Evolutionary conservation across 2,888 invertebrate species (phyloP), one percentile per base, ranked within the genome.

Genomic region (Cylindroiulus punctatus): DNA sequence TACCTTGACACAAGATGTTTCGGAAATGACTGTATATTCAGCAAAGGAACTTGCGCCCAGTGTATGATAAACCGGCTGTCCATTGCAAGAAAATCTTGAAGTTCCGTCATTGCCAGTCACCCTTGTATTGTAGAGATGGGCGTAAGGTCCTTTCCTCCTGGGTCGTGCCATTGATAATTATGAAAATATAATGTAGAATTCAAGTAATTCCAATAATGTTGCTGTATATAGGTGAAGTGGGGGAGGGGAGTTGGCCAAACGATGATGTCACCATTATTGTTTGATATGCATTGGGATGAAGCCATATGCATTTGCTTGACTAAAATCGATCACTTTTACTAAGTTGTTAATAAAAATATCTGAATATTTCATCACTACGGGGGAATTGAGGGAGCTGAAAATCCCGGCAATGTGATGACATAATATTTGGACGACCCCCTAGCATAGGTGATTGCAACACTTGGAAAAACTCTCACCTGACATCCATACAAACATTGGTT

Each of bases 11-110:
- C 86, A 86, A 52, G 86, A 86, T 44, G 83, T 84, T 42, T 84
- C 83, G 5, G 86, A 57, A 86, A 86, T 86, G 19, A 86, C 86
- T 30, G 86, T 86, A 36, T 86, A 86, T 36, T 86, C 84, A 19
- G 86, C 22, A 2, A 86, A 84, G 14, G 86, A 86, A 44, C 86
- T 86, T 14, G 52, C 42, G 12, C 86, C 81, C 19, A 42, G 10
- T 10, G 42, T 42, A 19, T 42, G 32, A 40, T 86, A 86, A 17
- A 86, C 40, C 52, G 86, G 83, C 32, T 83, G 22, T 7, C 86
- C 86, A 36, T 86, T 86, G 81, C 86, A 86, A 22, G 32, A 81
- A 57, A 86, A 86, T 86, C 81, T n/a, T 82, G 86, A 19, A 17
- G 36, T 86, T 14, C 86, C 86, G 36, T 86, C 86, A 22, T n/a